Evolutionary conservation across 2,797 vertebrate genomes (phyloP), one percentile per base, ranked within the genome.

Genomic region (Microctenopoma lineatum): DNA sequence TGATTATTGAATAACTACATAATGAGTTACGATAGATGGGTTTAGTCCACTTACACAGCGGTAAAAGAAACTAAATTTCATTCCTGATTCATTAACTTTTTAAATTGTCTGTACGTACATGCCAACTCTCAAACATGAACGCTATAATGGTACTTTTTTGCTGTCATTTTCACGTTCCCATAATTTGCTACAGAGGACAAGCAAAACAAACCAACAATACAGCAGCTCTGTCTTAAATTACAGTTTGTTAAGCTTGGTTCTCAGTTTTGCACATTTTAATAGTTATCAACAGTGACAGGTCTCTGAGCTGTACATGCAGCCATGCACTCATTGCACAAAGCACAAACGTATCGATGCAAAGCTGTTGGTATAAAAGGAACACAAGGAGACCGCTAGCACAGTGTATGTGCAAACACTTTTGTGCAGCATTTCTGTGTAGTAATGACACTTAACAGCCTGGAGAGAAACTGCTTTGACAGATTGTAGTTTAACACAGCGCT

Each of bases 161-260:
- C 70, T 12, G 18, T 66, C 53, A 59, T n/a, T 47, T 25, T 65
- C 13, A 48, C 50, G 13, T 54, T 38, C 18, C 59, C n/a, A 16
- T 45, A 25, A 61, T 44, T 3, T 21, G 63, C 51, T 25, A 14
- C 7, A 21, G 52, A 34, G 47, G 16, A 3, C 16, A 38, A 53
- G 29, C 50, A 47, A 69, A 68, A 67, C 57, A 64, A 70, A 57
- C 72, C 81, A 82, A 58, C 82, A 77, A 66, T 64, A 47, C 75
- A 66, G 41, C 11, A 44, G 71, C 71, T 59, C 61, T 56, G 54
- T 7, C 13, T 38, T 56, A 48, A 73, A 53, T 13, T 34, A 27
- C 11, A 50, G 1, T 55, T 26, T 59, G 13, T 57, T 0, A 48
- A 65, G 11, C 26, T 34, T 2, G 13, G 2, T 42, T 51, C 3